Conservation (phyloP, 2,113 vertebrate genomes). For the Cyprinus carpio region DNA sequence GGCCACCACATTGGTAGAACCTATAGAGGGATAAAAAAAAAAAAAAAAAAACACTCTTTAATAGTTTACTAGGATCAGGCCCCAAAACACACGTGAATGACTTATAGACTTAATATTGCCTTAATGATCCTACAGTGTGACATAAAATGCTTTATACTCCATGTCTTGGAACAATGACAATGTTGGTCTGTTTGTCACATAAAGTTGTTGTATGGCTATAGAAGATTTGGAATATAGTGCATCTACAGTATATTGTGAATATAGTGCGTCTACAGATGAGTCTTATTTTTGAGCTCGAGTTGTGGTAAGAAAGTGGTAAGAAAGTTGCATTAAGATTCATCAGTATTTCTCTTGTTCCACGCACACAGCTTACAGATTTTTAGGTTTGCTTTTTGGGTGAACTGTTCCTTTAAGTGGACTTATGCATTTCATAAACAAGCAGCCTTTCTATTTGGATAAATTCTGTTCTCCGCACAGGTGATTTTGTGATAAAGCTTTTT, state of each 20-base stretch:
- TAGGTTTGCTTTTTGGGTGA: not conserved
- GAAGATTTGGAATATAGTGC: no score
- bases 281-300: not conserved
- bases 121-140: not conserved
- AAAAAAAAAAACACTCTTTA: not conserved
- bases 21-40: slow-evolving; percentile 69
- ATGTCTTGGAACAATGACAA: not conserved
- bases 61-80: not conserved
- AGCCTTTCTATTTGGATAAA: slow-evolving; percentile 14
- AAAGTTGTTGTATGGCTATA: not conserved
- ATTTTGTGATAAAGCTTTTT: slow-evolving; percentile 32
- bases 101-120: not conserved
- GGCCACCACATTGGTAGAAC: slow-evolving; percentile 88
- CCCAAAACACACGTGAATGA: not conserved
- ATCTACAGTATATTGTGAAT: no score
- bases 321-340: not conserved
- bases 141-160: not conserved
- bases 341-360: not conserved
- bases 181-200: not conserved
- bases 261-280: no score
- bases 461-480: slow-evolving; percentile 18
- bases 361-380: no score
- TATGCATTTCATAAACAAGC: not conserved
- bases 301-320: not conserved
- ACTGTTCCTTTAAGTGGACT: not conserved